Evolutionary conservation across 2,113 vertebrate species (phyloP).

Genomic region (Progne subis): DNA sequence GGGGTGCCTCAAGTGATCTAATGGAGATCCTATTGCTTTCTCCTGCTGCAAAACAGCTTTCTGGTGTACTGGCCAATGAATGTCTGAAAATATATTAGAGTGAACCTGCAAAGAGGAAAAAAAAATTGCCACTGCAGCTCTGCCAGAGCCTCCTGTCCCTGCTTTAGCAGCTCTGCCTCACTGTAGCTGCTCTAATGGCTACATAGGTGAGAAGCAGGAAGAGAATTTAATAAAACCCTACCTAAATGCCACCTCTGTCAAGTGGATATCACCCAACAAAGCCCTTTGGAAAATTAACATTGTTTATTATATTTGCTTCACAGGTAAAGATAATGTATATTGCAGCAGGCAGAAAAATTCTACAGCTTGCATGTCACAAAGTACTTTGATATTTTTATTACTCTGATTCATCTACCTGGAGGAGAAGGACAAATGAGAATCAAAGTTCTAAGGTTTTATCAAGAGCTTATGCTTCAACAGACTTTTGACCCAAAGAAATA

Average conservation of each 20-base stretch:
- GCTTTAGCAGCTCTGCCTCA: neutral
- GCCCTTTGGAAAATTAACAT: neutral
- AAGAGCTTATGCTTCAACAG: neutral
- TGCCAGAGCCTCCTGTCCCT: neutral
- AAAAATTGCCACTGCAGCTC: neutral
- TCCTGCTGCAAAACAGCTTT: neutral
- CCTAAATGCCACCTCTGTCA: neutral
- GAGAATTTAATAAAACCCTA: neutral
- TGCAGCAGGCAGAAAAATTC: neutral
- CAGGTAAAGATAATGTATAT: neutral
- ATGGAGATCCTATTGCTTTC: neutral
- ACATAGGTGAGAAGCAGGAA: accelerated
- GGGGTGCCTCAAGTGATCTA: neutral
- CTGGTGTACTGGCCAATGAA: neutral
- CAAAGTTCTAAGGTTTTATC: neutral
- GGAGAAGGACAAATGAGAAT: neutral
- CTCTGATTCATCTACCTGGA: neutral
- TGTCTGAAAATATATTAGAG: neutral
- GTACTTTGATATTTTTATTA: neutral
- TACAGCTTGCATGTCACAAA: neutral
- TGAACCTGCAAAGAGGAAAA: neutral
- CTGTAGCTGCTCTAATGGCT: neutral
- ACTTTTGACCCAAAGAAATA: neutral
- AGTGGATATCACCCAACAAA: neutral
- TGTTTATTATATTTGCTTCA: neutral